These are phyloP conservation scores for Apodemia mormo DNA, from an alignment of 2,888 invertebrate species.

Conservation along the genomic window DNA sequence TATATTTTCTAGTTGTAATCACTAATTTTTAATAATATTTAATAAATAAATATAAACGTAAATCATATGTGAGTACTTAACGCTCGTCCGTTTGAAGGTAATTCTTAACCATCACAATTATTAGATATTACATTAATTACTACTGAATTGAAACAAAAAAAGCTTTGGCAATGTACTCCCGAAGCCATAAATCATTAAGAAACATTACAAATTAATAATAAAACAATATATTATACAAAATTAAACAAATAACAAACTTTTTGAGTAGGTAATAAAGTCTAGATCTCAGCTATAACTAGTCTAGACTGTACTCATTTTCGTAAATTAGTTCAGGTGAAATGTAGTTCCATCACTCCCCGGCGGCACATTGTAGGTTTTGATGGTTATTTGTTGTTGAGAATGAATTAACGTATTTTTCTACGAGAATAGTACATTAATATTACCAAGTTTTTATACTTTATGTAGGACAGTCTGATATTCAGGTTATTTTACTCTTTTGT, in stretches of 20 bases:
- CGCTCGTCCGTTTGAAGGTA: too few relatives aligned
- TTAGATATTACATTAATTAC: neutral
- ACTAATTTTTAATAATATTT: too few relatives aligned
- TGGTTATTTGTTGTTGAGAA: slow-evolving; percentile 8
- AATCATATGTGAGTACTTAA: too few relatives aligned
- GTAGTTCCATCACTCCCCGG: slow-evolving; percentile 9
- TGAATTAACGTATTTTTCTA: slow-evolving; percentile 1
- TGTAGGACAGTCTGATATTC: neutral
- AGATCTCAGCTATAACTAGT: neutral
- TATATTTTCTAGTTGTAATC: too few relatives aligned
- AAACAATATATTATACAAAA: neutral
- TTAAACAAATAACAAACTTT: neutral
- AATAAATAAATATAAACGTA: too few relatives aligned
- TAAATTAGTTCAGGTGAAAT: slow-evolving; percentile 10
- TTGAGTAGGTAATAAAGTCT: slow-evolving; percentile 1
- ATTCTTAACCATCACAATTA: neutral
- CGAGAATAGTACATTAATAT: neutral
- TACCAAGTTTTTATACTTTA: slow-evolving; percentile 2
- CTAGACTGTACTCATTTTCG: slow-evolving; percentile 14
- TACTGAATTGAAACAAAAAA: too few relatives aligned
- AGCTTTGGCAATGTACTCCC: neutral
- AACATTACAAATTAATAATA: neutral
- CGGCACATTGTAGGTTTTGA: slow-evolving; percentile 3
- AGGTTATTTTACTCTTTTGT: neutral
- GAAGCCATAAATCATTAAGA: neutral